phyloP scores from a whole-genome alignment of 2,113 vertebrate species.

The Glaucomys volans region DNA sequence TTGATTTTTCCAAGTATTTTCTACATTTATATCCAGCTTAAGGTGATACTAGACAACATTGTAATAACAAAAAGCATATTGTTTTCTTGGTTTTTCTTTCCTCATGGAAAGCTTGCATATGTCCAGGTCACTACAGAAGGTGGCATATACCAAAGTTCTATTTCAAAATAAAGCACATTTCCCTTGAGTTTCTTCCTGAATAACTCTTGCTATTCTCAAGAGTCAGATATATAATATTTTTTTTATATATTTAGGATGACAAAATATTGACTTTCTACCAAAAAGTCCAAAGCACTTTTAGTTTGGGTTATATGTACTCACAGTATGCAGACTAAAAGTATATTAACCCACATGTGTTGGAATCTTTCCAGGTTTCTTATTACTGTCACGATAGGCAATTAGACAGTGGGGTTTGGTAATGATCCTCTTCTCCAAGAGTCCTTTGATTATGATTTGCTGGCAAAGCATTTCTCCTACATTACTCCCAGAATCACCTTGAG shows the following conservation, averaged over 20 bases:
- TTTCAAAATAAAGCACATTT: slow-evolving; percentile 23
- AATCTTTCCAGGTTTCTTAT: slow-evolving; percentile 48
- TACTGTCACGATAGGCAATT: background rate
- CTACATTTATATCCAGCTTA: background rate
- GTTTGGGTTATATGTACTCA: background rate
- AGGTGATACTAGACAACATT: background rate
- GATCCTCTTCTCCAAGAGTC: background rate
- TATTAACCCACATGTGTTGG: background rate
- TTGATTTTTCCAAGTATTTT: slow-evolving; percentile 38
- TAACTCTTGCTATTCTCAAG: background rate
- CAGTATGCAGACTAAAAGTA: background rate
- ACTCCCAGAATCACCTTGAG: slow-evolving; percentile 20
- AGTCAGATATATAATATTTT: background rate
- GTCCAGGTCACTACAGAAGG: background rate
- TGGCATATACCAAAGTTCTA: background rate
- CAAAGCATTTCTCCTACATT: background rate
- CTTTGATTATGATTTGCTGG: background rate
- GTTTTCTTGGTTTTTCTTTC: background rate
- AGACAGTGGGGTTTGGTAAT: background rate
- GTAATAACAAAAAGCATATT: background rate
- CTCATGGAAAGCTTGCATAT: background rate
- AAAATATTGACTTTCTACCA: slow-evolving; percentile 6
- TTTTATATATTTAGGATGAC: slow-evolving; percentile 13
- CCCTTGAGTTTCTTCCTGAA: background rate
- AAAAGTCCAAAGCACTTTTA: slow-evolving; percentile 28